Percentiles rank a stretch among this genome's conserved stretches.
phyloP scores from a whole-genome alignment of 2,797 vertebrate genomes.

The Loriculus beryllinus region DNA sequence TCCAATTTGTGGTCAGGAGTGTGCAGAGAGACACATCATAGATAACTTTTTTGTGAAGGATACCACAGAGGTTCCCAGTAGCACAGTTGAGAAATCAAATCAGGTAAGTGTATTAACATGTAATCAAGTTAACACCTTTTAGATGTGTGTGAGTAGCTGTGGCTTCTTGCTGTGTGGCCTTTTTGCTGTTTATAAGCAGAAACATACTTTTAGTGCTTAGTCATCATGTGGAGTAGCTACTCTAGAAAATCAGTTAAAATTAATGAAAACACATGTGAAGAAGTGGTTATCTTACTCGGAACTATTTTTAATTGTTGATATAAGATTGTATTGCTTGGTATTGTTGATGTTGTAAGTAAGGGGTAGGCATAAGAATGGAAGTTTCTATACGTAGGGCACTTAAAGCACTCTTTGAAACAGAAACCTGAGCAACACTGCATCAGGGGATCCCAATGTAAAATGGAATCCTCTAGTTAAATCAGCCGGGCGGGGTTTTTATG shows the following conservation, averaged over 20 bases:
- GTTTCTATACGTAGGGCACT: background rate
- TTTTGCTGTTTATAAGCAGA: background rate
- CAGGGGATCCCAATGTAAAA: background rate
- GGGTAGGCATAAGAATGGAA: background rate
- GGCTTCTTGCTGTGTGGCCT: slow-evolving; percentile 1
- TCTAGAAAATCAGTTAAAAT: background rate
- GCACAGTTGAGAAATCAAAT: slow-evolving; percentile 96
- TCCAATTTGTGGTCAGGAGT: slow-evolving; percentile 95
- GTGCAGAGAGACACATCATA: slow-evolving; percentile 94
- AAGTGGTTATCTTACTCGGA: background rate
- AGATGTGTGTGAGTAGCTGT: background rate
- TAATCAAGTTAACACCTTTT: slow-evolving; percentile 30
- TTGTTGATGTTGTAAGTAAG: background rate
- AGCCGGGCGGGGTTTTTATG: too few relatives aligned
- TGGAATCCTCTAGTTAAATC: background rate
- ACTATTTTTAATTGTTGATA: background rate
- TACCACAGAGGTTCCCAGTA: slow-evolving; percentile 95
- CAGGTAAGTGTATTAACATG: slow-evolving; percentile 82
- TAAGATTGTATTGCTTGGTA: background rate
- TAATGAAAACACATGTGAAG: background rate
- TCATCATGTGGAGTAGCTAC: background rate
- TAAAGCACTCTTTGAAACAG: background rate
- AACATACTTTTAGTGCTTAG: background rate
- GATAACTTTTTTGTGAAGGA: slow-evolving; percentile 99
- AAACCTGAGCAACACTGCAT: background rate